A percentile compares a stretch with the other conserved stretches of the same genome.
Evolutionary conservation across 2,888 invertebrate genomes (phyloP).

Genomic region (Parapristionchus giblindavisi): DNA sequence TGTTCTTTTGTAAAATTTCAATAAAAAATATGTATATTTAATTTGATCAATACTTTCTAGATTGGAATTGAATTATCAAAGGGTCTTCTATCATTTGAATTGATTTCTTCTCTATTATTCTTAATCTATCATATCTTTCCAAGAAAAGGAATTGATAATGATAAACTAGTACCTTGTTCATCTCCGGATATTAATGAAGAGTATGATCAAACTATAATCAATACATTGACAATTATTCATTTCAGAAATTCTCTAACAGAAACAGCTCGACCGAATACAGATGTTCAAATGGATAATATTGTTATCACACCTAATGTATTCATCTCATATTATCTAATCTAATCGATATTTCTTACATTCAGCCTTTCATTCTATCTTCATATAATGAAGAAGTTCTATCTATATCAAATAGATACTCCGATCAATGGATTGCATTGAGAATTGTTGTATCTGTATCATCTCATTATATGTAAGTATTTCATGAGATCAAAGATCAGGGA

Average conservation of each 20-base stretch:
- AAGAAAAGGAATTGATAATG: neutral
- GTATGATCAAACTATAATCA: neutral
- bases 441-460: conserved; percentile 20
- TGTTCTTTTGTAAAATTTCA: too few species aligned
- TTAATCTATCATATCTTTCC: conserved; percentile 19
- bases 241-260: neutral
- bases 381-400: conserved; percentile 19
- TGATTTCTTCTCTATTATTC: conserved; percentile 9
- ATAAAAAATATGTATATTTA: too few species aligned
- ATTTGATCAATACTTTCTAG: too few species aligned
- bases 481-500: neutral
- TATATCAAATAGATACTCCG: neutral
- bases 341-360: neutral
- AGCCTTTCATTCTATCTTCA: conserved; percentile 22
- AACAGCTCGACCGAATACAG: conserved; percentile 21
- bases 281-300: conserved; percentile 4
- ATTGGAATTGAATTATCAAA: too few species aligned
- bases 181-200: conserved; percentile 1
- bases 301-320: conserved; percentile 7
- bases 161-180: conserved; percentile 12
- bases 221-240: neutral
- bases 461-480: conserved; percentile 14
- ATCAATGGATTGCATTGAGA: conserved; percentile 12
- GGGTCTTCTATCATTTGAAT: neutral
- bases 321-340: neutral